phyloP scores from a whole-genome alignment of 2,797 vertebrate genomes.

The Thunnus albacares region DNA sequence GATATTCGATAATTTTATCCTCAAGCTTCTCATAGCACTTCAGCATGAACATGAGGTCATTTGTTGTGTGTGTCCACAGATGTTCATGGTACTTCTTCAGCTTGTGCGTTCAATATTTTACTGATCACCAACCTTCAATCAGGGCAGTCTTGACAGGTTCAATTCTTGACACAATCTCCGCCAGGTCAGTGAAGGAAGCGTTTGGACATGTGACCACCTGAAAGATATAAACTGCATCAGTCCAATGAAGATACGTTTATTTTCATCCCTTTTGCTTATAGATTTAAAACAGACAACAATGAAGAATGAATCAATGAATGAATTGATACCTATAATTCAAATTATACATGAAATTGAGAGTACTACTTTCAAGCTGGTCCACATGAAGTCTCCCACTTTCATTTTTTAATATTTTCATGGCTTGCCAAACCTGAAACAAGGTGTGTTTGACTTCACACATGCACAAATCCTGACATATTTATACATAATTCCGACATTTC shows the following conservation, averaged over 20 bases:
- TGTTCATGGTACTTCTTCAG: background rate
- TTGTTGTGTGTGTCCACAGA: background rate
- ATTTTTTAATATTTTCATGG: too few species aligned
- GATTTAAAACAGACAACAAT: background rate
- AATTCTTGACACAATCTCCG: constrained; percentile 95
- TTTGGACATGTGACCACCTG: constrained; percentile 93
- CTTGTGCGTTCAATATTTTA: background rate
- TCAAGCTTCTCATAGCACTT: background rate
- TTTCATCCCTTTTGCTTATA: background rate
- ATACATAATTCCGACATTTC: background rate
- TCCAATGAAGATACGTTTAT: background rate
- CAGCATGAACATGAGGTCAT: background rate
- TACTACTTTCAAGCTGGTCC: too few species aligned
- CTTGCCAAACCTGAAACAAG: too few species aligned
- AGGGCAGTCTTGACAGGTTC: constrained; percentile 88
- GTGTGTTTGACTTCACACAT: too few species aligned
- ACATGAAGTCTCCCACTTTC: too few species aligned
- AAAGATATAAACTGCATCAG: constrained; percentile 37
- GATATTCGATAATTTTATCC: background rate
- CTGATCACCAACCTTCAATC: constrained; percentile 87
- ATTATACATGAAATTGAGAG: too few species aligned
- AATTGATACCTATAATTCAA: too few species aligned
- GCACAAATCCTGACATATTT: background rate
- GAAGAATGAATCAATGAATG: background rate
- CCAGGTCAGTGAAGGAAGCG: constrained; percentile 95